Base-by-base conservation (phyloP, 2,888 invertebrate genomes). In the Meteorus colon region DNA sequence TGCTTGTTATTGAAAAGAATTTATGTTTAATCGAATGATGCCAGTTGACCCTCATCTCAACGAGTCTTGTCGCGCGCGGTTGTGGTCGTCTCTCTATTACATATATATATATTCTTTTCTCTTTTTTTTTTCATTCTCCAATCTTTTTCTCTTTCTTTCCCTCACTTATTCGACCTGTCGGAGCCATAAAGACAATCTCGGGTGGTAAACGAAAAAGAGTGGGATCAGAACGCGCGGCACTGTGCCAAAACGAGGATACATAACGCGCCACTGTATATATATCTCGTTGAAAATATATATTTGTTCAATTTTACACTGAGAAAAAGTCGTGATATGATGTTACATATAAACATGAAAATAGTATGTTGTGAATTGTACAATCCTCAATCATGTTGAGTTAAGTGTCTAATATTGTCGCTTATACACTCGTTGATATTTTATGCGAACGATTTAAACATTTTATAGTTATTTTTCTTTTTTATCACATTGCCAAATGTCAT, bases 21-120 rank as follows among this genome's bases (percentile, higher is more conserved):
- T 84, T 81, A 84, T 84, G 81, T 83, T 86, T 84, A 84, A 88
- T 88, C 86, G 84, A 87, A 87, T 87, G 78, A 85, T 79, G 78
- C 81, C 82, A 84, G 82, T 87, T 88, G 84, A 88, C 85, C 85
- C 84, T 81, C 77, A 76, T 78, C 78, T 37, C 68, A 45, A 34
- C 69, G 29, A 62, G n/a, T 60, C 12, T 51, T 51, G 34, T 37
- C 69, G 65, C 73, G 63, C 62, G 31, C 34, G 27, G 27, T 62
- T 16, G n/a, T 16, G 4, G 55, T 55, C 55, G 41, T 37, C 37
- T 6, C 37, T n/a, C 65, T n/a, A 19, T n/a, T 3, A n/a, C 14
- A 10, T 37, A 4, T 16, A 34, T 31, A 48, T 63, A 8, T 29
- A 24, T 65, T 63, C 19, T 27, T 67, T 6, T 4, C 29, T 51